These are phyloP conservation scores for Leucophora obtusa DNA, from an alignment of 2,888 invertebrate genomes.

Conservation along the genomic window DNA sequence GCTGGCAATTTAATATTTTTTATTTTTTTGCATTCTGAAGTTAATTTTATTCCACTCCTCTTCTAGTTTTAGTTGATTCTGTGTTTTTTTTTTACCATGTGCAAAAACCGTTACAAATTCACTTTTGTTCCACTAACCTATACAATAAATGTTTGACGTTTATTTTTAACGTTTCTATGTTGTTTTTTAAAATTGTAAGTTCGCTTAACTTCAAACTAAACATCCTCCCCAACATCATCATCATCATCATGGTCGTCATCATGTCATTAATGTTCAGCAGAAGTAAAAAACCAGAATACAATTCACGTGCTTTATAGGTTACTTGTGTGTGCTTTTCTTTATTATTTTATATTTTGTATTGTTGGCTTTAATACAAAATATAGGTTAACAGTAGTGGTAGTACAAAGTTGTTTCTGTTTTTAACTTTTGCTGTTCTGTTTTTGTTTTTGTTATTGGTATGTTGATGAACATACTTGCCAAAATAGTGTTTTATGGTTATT, in stretches of 20 bases:
- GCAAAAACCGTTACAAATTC: conserved; percentile 63
- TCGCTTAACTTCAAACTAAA: conserved; percentile 57
- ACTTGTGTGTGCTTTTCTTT: conserved; percentile 47
- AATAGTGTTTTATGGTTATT: conserved; percentile 45
- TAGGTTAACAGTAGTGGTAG: conserved; percentile 55
- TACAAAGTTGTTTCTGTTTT: conserved; percentile 46
- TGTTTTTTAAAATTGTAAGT: conserved; percentile 27
- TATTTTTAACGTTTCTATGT: conserved; percentile 6
- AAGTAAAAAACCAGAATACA: conserved; percentile 23
- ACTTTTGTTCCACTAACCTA: conserved; percentile 64
- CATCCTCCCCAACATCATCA: conserved; percentile 37
- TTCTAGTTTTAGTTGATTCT: neutral
- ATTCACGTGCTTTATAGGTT: conserved; percentile 60
- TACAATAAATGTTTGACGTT: conserved; percentile 35
- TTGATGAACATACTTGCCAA: conserved; percentile 47
- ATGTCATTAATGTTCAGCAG: conserved; percentile 57
- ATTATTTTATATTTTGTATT: conserved; percentile 19
- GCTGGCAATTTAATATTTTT: conserved; percentile 53
- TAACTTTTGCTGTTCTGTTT: neutral
- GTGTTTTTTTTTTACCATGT: conserved; percentile 19
- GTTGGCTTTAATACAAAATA: conserved; percentile 29
- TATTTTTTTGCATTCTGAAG: conserved; percentile 30
- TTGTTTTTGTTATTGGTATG: conserved; percentile 8
- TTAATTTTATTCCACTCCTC: neutral
- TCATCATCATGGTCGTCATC: conserved; percentile 30